Base-by-base conservation (phyloP, 2,797 vertebrate genomes). In the Spinus pinus region DNA sequence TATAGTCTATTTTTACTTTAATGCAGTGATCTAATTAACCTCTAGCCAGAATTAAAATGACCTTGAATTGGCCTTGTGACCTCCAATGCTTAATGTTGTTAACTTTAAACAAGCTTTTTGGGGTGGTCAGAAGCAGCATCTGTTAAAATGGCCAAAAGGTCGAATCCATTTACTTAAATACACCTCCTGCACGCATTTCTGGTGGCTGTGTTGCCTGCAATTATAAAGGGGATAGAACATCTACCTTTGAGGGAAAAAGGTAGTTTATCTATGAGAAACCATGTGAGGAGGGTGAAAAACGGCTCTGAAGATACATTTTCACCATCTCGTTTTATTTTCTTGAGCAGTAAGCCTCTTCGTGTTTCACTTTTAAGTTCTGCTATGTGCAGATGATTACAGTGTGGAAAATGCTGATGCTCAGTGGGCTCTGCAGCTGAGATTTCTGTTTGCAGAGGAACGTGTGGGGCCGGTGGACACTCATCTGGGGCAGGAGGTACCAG, bases 11-110 rank as follows among this genome's bases (percentile, higher is more conserved):
- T 97, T 95, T 93, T 97, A 79, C 96, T 98, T 97, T 98, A 98
- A 98, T 96, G 95, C 92, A 97, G 95, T 98, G 97, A 98, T 98
- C 98, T 97, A 98, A 99, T 99, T 98, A 98, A 98, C 98, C 98
- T 97, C 96, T 97, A 86, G 93, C 96, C 94, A 94, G 98, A 98
- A 98, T 98, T 98, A 96, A 97, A 97, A 97, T 95, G 98, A 98
- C 98, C 98, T 98, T 98, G 97, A 97, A 95, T 94, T 97, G 97
- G 97, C 97, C 96, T 95, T 77, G 88, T 95, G 97, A 98, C 98
- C 98, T 97, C 96, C 96, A 97, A 94, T 93, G 98, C 98, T 97
- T 98, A 98, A 98, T 97, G 97, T 90, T 96, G 97, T 97, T 97
- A 97, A 98, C 98, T 98, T 98, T 98, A 98, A 97, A 96, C 97